Base-by-base conservation (phyloP, 2,113 vertebrate species). In the Dissostichus mawsoni region DNA sequence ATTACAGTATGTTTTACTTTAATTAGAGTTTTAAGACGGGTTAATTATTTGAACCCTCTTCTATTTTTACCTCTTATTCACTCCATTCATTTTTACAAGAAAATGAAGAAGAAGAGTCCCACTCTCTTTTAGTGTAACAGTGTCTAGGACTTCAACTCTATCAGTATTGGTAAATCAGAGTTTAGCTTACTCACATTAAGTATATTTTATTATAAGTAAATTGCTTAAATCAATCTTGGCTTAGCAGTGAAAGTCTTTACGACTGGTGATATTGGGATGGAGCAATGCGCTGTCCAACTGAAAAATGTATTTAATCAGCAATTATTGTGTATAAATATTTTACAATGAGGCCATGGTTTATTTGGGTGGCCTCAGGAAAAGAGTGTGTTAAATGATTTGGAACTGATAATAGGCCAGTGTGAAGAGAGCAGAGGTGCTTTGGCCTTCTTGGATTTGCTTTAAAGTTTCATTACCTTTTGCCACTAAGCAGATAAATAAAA, bases 401-500 rank as follows among this genome's bases (percentile, higher is more conserved):
- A 80, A 74, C n/a, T 69, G 47, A 62, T 66, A 74, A 69, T 13
- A 55, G 44, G 1, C 5, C 63, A 67, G 41, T 51, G 69, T 50
- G 45, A 55, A 52, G 33, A 70, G n/a, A 36, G 50, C 11, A 8
- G 12, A 17, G 14, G 11, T 74, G 14, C 64, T 61, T 52, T 56
- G 77, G 47, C 50, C 68, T 83, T 55, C 52, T 11, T 47, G 33
- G 33, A 47, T 62, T 58, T 65, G 45, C 64, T 61, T 6, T 62
- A 74, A 69, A 78, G 33, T 50, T 33, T 84, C 17, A 75, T 74
- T 83, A 71, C n/a, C 33, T 47, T 69, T 50, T 44, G 62, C 62
- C 64, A 70, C 51, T 72, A 59, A 81, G 69, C 66, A 84, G 81
- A 81, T 63, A 62, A 36, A 83, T 73, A 68, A 74, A 51, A 76